These are phyloP conservation scores for Galeopsomyia nigrocyanea DNA, from an alignment of 2,888 invertebrate species.

Conservation along the genomic window DNA sequence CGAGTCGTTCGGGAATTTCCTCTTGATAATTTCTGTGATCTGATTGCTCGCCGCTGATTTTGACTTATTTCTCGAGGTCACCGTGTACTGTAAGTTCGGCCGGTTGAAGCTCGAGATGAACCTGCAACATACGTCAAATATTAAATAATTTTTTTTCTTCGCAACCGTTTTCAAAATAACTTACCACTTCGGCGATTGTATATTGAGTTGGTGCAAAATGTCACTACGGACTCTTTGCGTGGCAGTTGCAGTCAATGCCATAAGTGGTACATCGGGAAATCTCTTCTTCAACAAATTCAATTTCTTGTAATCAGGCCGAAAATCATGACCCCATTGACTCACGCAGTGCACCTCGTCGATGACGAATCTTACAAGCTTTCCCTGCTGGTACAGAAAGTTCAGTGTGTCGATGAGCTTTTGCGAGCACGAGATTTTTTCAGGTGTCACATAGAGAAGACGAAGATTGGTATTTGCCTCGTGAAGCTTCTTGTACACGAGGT, in stretches of 20 bases:
- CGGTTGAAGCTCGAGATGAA: conserved; percentile 97
- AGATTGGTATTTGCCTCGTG: conserved; percentile 77
- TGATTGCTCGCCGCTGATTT: conserved; percentile 79
- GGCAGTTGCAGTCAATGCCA: conserved; percentile 95
- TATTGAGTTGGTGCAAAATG: conserved; percentile 87
- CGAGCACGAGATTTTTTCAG: conserved; percentile 92
- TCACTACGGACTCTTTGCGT: conserved; percentile 92
- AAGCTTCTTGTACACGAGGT: conserved; percentile 81
- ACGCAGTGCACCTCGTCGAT: conserved; percentile 99
- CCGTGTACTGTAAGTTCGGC: conserved; percentile 89
- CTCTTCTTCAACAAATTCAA: conserved; percentile 79
- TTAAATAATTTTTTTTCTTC: too few species aligned
- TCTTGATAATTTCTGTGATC: conserved; percentile 79
- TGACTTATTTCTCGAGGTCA: conserved; percentile 83
- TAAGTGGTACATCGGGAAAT: conserved; percentile 82
- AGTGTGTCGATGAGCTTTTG: conserved; percentile 79
- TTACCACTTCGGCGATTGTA: conserved; percentile 80
- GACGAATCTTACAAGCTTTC: conserved; percentile 86
- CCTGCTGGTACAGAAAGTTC: conserved; percentile 78
- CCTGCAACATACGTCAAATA: conserved; percentile 59
- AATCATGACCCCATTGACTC: conserved; percentile 99
- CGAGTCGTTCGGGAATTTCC: conserved; percentile 78
- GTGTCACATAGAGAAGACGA: conserved; percentile 95
- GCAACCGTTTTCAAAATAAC: conserved; percentile 6
- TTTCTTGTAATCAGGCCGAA: conserved; percentile 91